Evolutionary conservation across 2,888 invertebrate genomes (phyloP).

Genomic region (Athalia rosae): DNA sequence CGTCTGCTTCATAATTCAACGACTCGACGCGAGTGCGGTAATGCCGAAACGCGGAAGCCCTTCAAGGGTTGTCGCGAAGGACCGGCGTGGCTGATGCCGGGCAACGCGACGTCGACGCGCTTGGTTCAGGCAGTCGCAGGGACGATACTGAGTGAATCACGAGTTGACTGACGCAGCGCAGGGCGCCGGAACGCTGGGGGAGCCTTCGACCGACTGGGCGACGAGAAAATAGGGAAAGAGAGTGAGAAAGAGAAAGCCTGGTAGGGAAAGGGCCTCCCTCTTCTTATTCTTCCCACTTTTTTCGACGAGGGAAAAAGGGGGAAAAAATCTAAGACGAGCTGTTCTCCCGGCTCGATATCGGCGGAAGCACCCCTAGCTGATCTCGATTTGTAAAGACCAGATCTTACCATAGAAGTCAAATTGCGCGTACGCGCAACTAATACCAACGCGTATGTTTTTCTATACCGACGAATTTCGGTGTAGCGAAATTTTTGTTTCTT

Average conservation of each 20-base stretch:
- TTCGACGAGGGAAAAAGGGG: not conserved
- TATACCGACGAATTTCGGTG: too few species aligned
- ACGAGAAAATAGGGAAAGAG: constrained; percentile 24
- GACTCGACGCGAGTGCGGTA: not conserved
- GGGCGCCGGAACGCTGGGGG: constrained; percentile 30
- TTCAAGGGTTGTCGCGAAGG: not conserved
- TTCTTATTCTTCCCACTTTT: constrained; percentile 17
- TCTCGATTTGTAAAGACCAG: too few species aligned
- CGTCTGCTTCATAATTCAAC: too few species aligned
- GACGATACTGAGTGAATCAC: constrained; percentile 44
- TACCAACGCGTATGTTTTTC: too few species aligned
- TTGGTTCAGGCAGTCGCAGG: constrained; percentile 39
- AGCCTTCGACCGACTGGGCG: constrained; percentile 45
- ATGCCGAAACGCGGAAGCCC: not conserved
- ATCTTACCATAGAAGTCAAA: too few species aligned
- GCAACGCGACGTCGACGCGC: constrained; percentile 35
- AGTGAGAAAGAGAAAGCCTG: constrained; percentile 15
- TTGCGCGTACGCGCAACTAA: too few species aligned
- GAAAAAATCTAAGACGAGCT: not conserved
- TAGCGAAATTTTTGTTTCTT: too few species aligned
- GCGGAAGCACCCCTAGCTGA: too few species aligned
- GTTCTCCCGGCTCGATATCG: too few species aligned
- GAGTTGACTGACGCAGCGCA: constrained; percentile 45
- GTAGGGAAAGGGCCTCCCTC: constrained; percentile 28
- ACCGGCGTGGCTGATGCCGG: not conserved